Conservation (phyloP, 1,140 invertebrate species). For the Pseudomyrmex concolor region DNA sequence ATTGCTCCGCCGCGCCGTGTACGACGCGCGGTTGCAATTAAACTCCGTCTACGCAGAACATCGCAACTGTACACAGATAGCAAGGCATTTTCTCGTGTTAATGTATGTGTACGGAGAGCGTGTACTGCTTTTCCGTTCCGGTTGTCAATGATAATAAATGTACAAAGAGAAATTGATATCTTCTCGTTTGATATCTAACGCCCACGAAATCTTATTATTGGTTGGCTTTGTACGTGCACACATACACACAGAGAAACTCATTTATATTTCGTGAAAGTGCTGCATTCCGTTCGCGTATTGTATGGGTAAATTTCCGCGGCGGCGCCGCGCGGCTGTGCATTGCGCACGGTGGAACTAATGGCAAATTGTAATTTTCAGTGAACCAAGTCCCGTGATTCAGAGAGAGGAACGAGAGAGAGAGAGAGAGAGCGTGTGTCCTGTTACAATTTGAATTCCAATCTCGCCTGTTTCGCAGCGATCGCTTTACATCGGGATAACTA, state of each 20-base stretch:
- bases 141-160: background rate
- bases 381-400: conserved; percentile 21
- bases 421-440: background rate
- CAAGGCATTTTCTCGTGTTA: background rate
- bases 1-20: conserved; percentile 57
- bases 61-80: background rate
- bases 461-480: conserved; percentile 23
- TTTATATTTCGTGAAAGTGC: conserved; percentile 32
- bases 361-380: conserved; percentile 56
- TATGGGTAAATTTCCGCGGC: conserved; percentile 26
- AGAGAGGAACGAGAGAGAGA: too few species aligned
- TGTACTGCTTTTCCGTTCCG: background rate
- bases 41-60: conserved; percentile 21
- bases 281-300: background rate
- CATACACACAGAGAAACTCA: background rate
- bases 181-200: background rate
- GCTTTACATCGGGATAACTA: conserved; percentile 45
- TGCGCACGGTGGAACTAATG: conserved; percentile 29
- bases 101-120: background rate
- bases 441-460: conserved; percentile 55
- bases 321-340: background rate
- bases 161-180: conserved; percentile 17
- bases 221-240: background rate
- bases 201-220: conserved; percentile 6
- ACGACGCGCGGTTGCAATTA: conserved; percentile 54